Percentiles rank a stretch among this genome's conserved stretches.
These are phyloP conservation scores for Theretra japonica DNA, from an alignment of 2,888 invertebrate species.

Conservation along the genomic window DNA sequence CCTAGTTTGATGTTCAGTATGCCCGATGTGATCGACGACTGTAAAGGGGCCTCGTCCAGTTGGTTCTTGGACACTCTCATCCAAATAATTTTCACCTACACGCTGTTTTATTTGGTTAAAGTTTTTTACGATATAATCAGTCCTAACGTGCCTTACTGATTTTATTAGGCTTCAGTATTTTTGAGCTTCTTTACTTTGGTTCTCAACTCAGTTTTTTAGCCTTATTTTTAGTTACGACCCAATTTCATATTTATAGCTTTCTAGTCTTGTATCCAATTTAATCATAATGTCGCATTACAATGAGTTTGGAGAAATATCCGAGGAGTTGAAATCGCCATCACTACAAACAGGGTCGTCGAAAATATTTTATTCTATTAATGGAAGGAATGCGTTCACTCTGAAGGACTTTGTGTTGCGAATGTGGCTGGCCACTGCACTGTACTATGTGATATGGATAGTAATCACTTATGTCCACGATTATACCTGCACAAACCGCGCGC, in stretches of 20 bases:
- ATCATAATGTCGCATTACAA: neutral
- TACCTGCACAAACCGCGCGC: slow-evolving; percentile 14
- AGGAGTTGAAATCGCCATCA: neutral
- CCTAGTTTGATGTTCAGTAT: slow-evolving; percentile 33
- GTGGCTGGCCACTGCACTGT: slow-evolving; percentile 54
- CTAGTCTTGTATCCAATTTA: neutral
- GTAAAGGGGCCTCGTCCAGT: slow-evolving; percentile 35
- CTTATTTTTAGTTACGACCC: neutral
- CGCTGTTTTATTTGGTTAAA: slow-evolving; percentile 64
- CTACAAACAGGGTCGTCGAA: neutral
- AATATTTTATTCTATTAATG: neutral
- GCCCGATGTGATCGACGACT: slow-evolving; percentile 34
- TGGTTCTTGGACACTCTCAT: slow-evolving; percentile 53
- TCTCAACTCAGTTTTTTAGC: neutral
- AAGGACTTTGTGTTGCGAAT: slow-evolving; percentile 54
- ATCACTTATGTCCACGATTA: slow-evolving; percentile 44
- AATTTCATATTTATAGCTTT: neutral
- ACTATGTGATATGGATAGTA: slow-evolving; percentile 50
- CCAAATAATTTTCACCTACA: slow-evolving; percentile 61
- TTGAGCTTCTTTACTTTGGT: neutral
- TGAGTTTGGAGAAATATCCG: neutral
- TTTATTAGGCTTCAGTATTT: slow-evolving; percentile 21
- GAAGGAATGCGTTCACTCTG: slow-evolving; percentile 32
- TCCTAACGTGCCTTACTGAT: slow-evolving; percentile 44
- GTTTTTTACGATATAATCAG: slow-evolving; percentile 59